These are phyloP conservation scores for Atherinomorus stipes DNA, from an alignment of 2,113 vertebrate species.

Conservation along the genomic window DNA sequence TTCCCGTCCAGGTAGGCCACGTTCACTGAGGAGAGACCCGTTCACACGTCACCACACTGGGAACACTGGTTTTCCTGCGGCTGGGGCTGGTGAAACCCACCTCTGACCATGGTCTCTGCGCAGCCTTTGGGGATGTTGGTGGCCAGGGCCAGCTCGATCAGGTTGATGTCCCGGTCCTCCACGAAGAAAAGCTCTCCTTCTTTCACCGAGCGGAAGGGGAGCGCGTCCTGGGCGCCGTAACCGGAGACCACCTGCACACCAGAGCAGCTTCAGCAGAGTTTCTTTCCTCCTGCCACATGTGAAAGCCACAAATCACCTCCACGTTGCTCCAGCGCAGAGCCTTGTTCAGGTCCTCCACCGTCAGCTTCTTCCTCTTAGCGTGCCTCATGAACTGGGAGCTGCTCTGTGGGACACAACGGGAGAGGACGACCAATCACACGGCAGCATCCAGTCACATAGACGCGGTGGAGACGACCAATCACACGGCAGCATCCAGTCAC, in stretches of 20 bases:
- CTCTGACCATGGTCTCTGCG: slow-evolving; percentile 90
- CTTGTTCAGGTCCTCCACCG: slow-evolving; percentile 92
- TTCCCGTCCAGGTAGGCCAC: slow-evolving; percentile 93
- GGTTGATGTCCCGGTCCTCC: slow-evolving; percentile 91
- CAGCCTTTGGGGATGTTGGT: slow-evolving; percentile 93
- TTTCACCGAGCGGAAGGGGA: slow-evolving; percentile 86
- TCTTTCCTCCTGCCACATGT: not conserved
- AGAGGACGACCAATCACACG: too few species aligned
- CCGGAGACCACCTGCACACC: slow-evolving; percentile 86
- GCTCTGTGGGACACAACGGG: slow-evolving; percentile 85
- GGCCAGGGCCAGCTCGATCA: slow-evolving; percentile 91
- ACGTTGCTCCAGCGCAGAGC: slow-evolving; percentile 93
- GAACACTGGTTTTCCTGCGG: not conserved
- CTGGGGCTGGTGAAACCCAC: slow-evolving; percentile 42
- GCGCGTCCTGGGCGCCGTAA: slow-evolving; percentile 86
- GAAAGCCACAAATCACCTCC: slow-evolving; percentile 76
- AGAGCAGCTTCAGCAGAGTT: too few species aligned
- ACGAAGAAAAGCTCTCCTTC: slow-evolving; percentile 91
- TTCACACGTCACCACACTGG: fast-evolving
- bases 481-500: too few species aligned
- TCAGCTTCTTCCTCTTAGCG: slow-evolving; percentile 89
- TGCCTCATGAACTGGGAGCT: slow-evolving; percentile 95
- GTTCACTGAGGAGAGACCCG: slow-evolving; percentile 80
- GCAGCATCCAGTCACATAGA: too few species aligned
- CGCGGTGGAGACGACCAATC: too few species aligned